phyloP scores from a whole-genome alignment of 2,113 vertebrate genomes.

The Larimichthys crocea region DNA sequence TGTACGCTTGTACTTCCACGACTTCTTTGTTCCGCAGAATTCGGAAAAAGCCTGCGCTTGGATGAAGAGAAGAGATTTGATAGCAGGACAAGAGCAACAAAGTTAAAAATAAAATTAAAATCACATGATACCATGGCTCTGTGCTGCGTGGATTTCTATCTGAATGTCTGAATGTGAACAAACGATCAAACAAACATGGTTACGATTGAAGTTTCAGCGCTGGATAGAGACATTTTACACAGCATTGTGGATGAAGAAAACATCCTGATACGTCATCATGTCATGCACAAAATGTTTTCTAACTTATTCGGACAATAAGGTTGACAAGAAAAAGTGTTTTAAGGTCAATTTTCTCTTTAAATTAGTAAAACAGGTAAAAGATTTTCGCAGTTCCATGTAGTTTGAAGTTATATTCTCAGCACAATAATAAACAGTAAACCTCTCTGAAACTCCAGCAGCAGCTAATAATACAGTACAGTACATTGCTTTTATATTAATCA shows the following conservation, averaged over 20 bases:
- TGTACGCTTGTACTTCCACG: constrained; percentile 13
- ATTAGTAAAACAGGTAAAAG: background rate
- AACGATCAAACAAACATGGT: too few species aligned
- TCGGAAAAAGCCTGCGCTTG: background rate
- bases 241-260: background rate
- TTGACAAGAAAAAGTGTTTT: background rate
- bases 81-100: background rate
- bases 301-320: background rate
- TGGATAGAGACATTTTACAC: background rate
- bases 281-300: background rate
- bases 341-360: background rate
- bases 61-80: background rate
- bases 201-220: background rate
- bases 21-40: constrained; percentile 9
- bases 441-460: background rate
- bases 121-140: background rate
- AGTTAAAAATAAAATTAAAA: background rate
- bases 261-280: background rate
- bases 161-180: background rate
- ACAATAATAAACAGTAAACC: background rate
- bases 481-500: background rate
- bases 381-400: background rate
- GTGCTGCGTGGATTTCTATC: background rate
- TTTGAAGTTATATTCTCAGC: background rate
- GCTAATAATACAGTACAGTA: background rate